Conservation (phyloP, 2,888 invertebrate genomes). For the Tetragonula carbonaria region DNA sequence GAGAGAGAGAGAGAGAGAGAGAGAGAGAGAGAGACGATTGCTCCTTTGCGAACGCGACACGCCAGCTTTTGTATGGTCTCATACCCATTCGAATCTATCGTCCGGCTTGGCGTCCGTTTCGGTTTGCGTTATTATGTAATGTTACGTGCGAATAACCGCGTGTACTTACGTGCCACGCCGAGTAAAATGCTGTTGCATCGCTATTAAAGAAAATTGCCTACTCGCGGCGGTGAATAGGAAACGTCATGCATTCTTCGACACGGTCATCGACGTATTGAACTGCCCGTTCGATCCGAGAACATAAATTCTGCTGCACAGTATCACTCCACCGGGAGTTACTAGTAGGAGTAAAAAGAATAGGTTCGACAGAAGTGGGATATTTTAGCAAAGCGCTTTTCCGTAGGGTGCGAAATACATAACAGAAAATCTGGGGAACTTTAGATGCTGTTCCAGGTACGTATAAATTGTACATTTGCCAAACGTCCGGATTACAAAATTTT, state of each 20-base stretch:
- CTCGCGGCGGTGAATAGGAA: conserved; percentile 16
- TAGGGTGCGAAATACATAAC: not conserved
- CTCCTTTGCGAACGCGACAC: conserved; percentile 11
- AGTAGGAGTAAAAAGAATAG: conserved; percentile 1
- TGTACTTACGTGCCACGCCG: conserved; percentile 25
- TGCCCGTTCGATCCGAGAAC: not conserved
- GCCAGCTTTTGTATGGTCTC: conserved; percentile 19
- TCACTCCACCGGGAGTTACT: not conserved
- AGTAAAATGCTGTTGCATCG: conserved; percentile 26
- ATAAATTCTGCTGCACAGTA: conserved; percentile 2
- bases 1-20: not conserved
- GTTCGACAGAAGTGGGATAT: not conserved
- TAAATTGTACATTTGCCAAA: not conserved
- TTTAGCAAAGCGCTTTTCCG: not conserved
- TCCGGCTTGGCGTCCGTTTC: conserved; percentile 19
- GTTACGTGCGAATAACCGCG: conserved; percentile 47
- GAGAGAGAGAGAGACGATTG: conserved; percentile 3
- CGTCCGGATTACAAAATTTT: not conserved
- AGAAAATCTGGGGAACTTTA: not conserved
- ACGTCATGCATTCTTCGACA: conserved; percentile 13
- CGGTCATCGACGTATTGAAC: conserved; percentile 19
- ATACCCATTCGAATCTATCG: conserved; percentile 32
- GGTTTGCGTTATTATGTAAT: conserved; percentile 50
- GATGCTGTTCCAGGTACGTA: not conserved
- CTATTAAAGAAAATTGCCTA: conserved; percentile 38